Evolutionary conservation across 2,113 vertebrate species (phyloP).

Genomic region (Diphyllodes magnificus): DNA sequence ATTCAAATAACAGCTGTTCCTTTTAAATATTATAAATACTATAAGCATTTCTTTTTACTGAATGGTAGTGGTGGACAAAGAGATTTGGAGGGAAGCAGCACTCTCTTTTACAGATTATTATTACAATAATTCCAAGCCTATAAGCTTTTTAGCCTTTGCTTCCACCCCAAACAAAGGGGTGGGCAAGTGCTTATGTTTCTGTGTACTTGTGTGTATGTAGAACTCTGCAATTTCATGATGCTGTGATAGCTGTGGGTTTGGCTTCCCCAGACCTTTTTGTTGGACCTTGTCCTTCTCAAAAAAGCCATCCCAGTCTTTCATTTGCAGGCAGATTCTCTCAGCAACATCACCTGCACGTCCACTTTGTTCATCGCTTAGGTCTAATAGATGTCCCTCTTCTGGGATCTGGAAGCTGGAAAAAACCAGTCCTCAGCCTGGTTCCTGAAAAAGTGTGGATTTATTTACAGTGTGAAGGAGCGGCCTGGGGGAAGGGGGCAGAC

Average conservation of each 20-base stretch:
- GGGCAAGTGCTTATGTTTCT: not conserved
- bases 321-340: not conserved
- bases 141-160: not conserved
- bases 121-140: not conserved
- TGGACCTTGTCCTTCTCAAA: not conserved
- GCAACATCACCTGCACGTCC: not conserved
- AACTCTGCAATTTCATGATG: not conserved
- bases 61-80: not conserved
- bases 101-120: not conserved
- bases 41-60: not conserved
- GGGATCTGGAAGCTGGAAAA: not conserved
- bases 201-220: accelerated
- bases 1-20: not conserved
- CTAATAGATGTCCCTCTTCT: not conserved
- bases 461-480: not conserved
- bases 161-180: not conserved
- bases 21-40: not conserved
- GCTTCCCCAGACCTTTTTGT: not conserved
- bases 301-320: not conserved
- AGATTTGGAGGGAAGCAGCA: not conserved
- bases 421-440: not conserved
- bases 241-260: not conserved
- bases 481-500: not conserved
- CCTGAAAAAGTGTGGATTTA: not conserved
- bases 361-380: not conserved